Percentiles rank a stretch among this genome's conserved stretches.
phyloP scores from a whole-genome alignment of 2,113 vertebrate species.

The Oncorhynchus tshawytscha region DNA sequence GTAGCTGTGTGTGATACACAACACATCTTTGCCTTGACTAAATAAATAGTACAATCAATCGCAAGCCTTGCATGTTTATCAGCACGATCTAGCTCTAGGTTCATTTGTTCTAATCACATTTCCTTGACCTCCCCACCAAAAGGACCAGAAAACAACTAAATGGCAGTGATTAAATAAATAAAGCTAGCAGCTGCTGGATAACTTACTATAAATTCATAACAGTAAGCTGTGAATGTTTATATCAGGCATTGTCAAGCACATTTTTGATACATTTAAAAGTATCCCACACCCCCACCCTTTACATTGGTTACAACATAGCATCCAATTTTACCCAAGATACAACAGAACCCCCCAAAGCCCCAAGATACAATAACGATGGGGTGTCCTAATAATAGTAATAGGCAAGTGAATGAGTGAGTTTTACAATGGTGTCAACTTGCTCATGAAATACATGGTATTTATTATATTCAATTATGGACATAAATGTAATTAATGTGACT shows the following conservation, averaged over 20 bases:
- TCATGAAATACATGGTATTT: background rate
- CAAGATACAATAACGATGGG: background rate
- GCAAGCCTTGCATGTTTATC: too few species aligned
- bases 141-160: background rate
- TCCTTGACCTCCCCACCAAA: background rate
- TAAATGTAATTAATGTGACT: background rate
- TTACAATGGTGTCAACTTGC: background rate
- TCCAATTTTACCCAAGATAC: constrained; percentile 26
- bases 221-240: background rate
- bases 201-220: background rate
- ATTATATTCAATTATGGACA: background rate
- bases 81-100: background rate
- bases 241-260: constrained; percentile 13
- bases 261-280: constrained; percentile 23
- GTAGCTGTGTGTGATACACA: constrained; percentile 6
- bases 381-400: background rate
- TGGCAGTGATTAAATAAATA: background rate
- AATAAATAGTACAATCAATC: background rate
- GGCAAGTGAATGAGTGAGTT: too few species aligned
- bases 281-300: background rate
- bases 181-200: constrained; percentile 5
- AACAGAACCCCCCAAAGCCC: constrained; percentile 7
- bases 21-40: background rate
- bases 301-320: constrained; percentile 29
- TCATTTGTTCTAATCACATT: constrained; percentile 47